Evolutionary conservation across 2,113 vertebrate genomes (phyloP), one percentile per base, ranked within the genome.

Genomic region (Pseudorasbora parva): DNA sequence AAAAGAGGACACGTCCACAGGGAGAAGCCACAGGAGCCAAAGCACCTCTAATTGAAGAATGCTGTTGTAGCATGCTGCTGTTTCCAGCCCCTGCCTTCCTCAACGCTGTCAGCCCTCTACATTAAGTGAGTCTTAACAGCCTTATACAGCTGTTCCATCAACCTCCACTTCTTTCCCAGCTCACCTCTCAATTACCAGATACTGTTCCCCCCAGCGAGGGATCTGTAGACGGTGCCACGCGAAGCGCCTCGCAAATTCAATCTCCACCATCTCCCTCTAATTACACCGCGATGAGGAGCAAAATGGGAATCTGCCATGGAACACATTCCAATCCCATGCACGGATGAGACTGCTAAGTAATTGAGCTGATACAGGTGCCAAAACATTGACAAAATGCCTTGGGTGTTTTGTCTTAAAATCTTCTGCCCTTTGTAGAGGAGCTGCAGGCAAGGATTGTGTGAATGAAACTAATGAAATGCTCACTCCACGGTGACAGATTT

Each of bases 111-210:
- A 12, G 41, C 25, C 57, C 15, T 21, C 57, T 8, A n/a, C 62
- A 73, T 82, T 75, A 47, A 86, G 45, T 57, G 72, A 69, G 74
- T 68, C 74, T 72, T 59, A 69, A 66, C 74, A 72, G 37, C 43
- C 75, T 51, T 69, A 41, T 74, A 23, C 30, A 37, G 41, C 51
- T 77, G 51, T 54, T 23, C 47, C 30, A 45, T 79, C 64, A 72
- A 56, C 25, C 51, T 71, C 90, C 88, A 86, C 89, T 92, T 83
- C 85, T 81, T 86, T 84, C 88, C 84, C 86, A 86, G 77, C 88
- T 90, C 87, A 85, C 84, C 87, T 90, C 88, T 87, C 90, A 91
- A 90, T 93, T 92, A 91, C 86, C 87, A 87, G 73, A 84, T 87
- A 81, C 83, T 59, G 82, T 87, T 92, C 89, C 86, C 90, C 81